Base-by-base conservation (phyloP, 2,888 invertebrate species). In the Furcula furcula region DNA sequence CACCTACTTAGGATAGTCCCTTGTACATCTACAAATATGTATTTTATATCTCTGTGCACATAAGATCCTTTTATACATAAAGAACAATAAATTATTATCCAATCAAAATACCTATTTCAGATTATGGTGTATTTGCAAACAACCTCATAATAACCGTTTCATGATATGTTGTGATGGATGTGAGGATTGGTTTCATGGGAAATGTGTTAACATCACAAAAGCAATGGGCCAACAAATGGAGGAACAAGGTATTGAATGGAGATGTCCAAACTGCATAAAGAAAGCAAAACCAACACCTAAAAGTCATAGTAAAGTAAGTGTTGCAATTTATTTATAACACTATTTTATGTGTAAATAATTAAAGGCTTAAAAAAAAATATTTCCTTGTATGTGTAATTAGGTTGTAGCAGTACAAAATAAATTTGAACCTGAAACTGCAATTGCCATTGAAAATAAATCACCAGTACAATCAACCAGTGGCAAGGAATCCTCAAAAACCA, bases 111-210 rank as follows among this genome's bases (percentile, higher is more conserved):
- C n/a, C 30, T 25, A 31, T 68, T 72, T 25, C 49, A 92, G 96
- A 70, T 85, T 98, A 32, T 98, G 98, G 97, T 98, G 98, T 76
- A 95, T 98, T 69, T 98, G 98, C 71, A 94, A 94, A 57, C 96
- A 97, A 69, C 98, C 98, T 0, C 97, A 98, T 75, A 97, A 97
- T 65, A 97, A 98, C 78, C 90, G 97, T 33, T 98, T 98, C 73
- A 98, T 98, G 98, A 98, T 98, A 62, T 97, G 97, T 76, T 98
- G 98, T 76, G 98, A 98, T 77, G 91, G 92, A 7, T 98, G 98
- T 74, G 96, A 97, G 72, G 97, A 98, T 71, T 98, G 98, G 98
- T 98, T 97, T 75, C 98, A 98, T 73, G 98, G 98, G n/a, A 96
- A 95, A 68, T 98, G 98, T 83, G 98, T 98, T 7, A 96, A 95